Conservation (phyloP, 2,113 vertebrate species). For the Erythrocercus mccallii region DNA sequence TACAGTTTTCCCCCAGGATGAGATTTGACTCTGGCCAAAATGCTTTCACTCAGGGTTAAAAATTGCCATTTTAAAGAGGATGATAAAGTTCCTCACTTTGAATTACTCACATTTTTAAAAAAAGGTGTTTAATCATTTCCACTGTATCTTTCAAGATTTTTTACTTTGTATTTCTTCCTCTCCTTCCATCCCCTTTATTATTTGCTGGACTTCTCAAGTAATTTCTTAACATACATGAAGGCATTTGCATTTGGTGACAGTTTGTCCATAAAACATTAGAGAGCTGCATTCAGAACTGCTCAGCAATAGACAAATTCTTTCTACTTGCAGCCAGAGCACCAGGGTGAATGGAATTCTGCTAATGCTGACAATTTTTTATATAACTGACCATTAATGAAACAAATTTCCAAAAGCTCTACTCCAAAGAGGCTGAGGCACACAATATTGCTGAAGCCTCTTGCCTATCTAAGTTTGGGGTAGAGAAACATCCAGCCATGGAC, state of each 20-base stretch:
- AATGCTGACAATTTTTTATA: not conserved
- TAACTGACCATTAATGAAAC: not conserved
- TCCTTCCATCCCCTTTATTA: not conserved
- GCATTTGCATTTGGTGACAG: not conserved
- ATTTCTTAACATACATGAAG: not conserved
- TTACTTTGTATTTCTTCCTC: not conserved
- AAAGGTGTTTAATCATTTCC: not conserved
- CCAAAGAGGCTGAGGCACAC: rapidly evolving
- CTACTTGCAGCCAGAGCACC: not conserved
- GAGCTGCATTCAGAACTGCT: not conserved
- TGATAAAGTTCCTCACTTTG: not conserved
- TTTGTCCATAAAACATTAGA: not conserved
- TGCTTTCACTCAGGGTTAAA: not conserved
- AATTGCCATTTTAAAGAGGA: not conserved
- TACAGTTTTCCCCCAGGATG: not conserved
- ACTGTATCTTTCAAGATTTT: not conserved
- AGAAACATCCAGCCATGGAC: not conserved
- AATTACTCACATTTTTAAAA: not conserved
- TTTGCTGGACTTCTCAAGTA: not conserved
- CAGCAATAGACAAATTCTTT: not conserved
- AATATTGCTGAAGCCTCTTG: not conserved
- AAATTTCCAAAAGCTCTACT: not conserved
- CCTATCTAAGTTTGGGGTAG: not conserved
- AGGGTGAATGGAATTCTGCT: not conserved
- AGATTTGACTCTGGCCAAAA: not conserved